Base-by-base conservation (phyloP, 2,888 invertebrate genomes). In the Iphiclides podalirius region DNA sequence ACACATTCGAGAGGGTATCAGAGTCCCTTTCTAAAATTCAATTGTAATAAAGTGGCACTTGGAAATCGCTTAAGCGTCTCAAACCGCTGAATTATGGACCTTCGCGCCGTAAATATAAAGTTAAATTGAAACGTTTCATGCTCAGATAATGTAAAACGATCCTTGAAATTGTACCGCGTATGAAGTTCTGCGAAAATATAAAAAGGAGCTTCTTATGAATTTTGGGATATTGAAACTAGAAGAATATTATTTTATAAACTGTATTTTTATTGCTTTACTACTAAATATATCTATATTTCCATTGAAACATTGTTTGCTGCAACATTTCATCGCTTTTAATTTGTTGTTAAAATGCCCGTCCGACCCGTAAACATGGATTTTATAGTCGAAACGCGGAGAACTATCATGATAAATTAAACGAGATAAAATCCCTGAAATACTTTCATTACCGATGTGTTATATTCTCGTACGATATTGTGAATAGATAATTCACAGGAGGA, bases 1-100 rank as follows among this genome's bases (percentile, higher is more conserved):
- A 77, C 75, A 74, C 66, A 72, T 72, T 72, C 70, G 62, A 79
- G 77, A 76, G 85, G 83, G 85, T 82, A 85, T 85, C 83, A 64
- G 65, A 63, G 66, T 69, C 71, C 67, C 71, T 70, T 72, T 72
- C 68, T 69, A 75, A 83, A 83, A 75, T 82, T 79, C 81, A 76
- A 85, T 85, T 84, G 84, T 81, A 47, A 56, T 57, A 49, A 72
- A 85, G 82, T 78, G 71, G 67, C 82, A 83, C 83, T 85, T 76
- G 76, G 41, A 44, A 37, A 26, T 12, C 1, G 48, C 11, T 20
- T 36, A 31, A 1, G 15, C 9, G 9, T 1, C 17, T 12, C 11
- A 28, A 13, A 45, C 8, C 31, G n/a, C 7, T 39, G 40, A 40
- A 57, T 53, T 58, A 40, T 57, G 17, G 35, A 40, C 50, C 43